These are phyloP conservation scores for Kobus ellipsiprymnus DNA, from an alignment of 2,113 vertebrate species.

Conservation along the genomic window DNA sequence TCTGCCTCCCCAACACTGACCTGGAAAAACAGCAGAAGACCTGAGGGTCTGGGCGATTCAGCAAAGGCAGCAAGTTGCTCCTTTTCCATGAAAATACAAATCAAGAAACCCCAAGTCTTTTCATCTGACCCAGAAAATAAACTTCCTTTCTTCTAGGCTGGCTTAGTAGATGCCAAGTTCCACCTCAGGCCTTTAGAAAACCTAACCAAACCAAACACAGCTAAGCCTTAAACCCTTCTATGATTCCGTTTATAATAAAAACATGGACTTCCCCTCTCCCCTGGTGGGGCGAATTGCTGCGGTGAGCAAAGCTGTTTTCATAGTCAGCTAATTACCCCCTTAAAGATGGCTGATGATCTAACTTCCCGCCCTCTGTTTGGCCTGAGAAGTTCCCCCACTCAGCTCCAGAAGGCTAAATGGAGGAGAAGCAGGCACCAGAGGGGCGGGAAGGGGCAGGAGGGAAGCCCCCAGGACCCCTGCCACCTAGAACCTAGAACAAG, in stretches of 20 bases:
- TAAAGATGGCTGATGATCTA: slow-evolving; percentile 85
- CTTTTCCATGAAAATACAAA: slow-evolving; percentile 44
- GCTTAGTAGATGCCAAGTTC: slow-evolving; percentile 60
- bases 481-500: neutral
- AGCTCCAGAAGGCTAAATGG: neutral
- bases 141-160: slow-evolving; percentile 62
- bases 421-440: neutral
- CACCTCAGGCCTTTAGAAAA: slow-evolving; percentile 58
- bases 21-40: neutral
- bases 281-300: slow-evolving; percentile 57
- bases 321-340: slow-evolving; percentile 84
- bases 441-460: neutral
- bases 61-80: neutral
- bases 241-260: slow-evolving; percentile 76
- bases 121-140: slow-evolving; percentile 59
- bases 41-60: neutral
- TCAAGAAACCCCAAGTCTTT: slow-evolving; percentile 53
- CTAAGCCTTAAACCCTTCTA: slow-evolving; percentile 70
- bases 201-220: slow-evolving; percentile 62
- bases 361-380: slow-evolving; percentile 54
- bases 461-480: neutral
- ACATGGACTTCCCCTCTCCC: slow-evolving; percentile 63
- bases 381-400: neutral
- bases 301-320: slow-evolving; percentile 79
- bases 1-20: neutral